Conservation (phyloP, 1,140 invertebrate species). For the Protaetia brevitarsis region DNA sequence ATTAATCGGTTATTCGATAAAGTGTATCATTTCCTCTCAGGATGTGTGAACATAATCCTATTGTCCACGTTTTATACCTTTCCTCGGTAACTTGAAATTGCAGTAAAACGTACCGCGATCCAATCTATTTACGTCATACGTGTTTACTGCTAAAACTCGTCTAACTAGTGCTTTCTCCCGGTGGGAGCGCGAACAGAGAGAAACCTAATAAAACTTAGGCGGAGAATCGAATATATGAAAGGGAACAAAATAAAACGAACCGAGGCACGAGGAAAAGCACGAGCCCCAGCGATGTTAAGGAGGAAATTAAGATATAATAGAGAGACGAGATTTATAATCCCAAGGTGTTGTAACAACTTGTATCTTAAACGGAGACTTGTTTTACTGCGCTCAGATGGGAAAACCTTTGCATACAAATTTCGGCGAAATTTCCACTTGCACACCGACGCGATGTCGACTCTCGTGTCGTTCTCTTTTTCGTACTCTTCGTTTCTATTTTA, state of each 20-base stretch:
- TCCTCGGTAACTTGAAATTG: background rate
- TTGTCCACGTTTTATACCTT: background rate
- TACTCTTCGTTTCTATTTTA: background rate
- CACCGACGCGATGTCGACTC: background rate
- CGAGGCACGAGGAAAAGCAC: background rate
- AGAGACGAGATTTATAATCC: conserved; percentile 15
- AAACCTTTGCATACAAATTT: conserved; percentile 11
- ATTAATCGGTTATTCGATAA: too few species aligned
- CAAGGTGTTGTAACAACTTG: conserved; percentile 11
- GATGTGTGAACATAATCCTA: too few species aligned
- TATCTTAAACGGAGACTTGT: conserved; percentile 6
- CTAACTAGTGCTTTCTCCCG: background rate
- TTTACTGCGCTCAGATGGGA: conserved; percentile 1
- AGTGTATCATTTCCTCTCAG: too few species aligned
- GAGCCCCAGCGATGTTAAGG: background rate
- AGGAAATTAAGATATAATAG: conserved; percentile 17
- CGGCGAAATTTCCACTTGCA: background rate
- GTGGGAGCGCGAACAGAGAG: background rate
- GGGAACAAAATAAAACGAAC: background rate
- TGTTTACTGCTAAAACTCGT: background rate
- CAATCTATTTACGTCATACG: background rate
- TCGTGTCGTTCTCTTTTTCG: background rate
- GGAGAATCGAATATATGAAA: background rate
- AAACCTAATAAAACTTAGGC: background rate
- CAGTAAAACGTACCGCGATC: background rate